These are phyloP conservation scores for Incurvaria masculella DNA, from an alignment of 2,888 invertebrate genomes.

Conservation along the genomic window DNA sequence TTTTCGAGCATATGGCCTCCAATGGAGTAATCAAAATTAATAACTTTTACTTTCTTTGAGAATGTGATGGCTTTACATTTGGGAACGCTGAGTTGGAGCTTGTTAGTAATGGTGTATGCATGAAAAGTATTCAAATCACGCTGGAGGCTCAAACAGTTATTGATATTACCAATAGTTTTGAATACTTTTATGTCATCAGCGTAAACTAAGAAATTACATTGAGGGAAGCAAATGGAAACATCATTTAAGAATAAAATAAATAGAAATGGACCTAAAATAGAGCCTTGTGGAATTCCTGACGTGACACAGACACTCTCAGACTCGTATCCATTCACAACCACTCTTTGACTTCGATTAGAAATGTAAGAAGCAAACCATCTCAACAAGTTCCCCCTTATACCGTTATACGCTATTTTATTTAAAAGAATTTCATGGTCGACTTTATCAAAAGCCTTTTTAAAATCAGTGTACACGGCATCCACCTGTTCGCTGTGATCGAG, in stretches of 20 bases:
- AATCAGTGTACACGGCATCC: constrained; percentile 11
- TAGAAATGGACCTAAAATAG: constrained; percentile 13
- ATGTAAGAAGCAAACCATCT: constrained; percentile 15
- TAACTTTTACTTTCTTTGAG: not conserved
- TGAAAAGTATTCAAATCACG: constrained; percentile 6
- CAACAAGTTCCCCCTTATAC: constrained; percentile 11
- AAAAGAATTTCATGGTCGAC: constrained; percentile 11
- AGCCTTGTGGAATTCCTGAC: constrained; percentile 17
- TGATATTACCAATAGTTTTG: constrained; percentile 2
- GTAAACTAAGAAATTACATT: constrained; percentile 8
- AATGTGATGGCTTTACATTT: constrained; percentile 5
- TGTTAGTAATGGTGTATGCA: constrained; percentile 10
- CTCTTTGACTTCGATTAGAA: constrained; percentile 12
- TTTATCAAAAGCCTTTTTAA: constrained; percentile 13
- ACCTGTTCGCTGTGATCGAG: constrained; percentile 10
- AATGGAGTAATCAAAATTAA: not conserved
- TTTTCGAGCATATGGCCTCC: not conserved
- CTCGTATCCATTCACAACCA: constrained; percentile 10
- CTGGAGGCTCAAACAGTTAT: constrained; percentile 7
- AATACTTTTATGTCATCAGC: constrained; percentile 15
- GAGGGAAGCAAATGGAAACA: constrained; percentile 3
- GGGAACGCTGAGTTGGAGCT: constrained; percentile 8
- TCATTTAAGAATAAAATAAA: constrained; percentile 15
- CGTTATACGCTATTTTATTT: constrained; percentile 11
- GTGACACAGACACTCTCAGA: constrained; percentile 6